Evolutionary conservation across 2,113 vertebrate genomes (phyloP), one percentile per base, ranked within the genome.

Genomic region (Galemys pyrenaicus): DNA sequence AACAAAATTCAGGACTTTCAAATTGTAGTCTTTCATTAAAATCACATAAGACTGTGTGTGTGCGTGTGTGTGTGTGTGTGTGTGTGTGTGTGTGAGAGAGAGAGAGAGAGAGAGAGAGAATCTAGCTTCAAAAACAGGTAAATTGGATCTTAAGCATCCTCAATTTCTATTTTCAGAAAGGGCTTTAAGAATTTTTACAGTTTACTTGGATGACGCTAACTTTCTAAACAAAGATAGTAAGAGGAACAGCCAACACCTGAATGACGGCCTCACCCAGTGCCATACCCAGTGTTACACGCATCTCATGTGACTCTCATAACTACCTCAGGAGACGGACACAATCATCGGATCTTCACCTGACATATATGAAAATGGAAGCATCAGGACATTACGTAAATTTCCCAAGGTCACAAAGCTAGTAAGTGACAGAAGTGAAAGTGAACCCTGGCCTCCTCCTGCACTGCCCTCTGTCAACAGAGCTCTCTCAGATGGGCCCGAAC

Each of bases 281-380:
- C 67, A 87, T 39, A 16, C 65, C 46, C 22, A 88, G 32, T 44
- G 15, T 24, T 77, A 46, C n/a, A 84, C 64, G 24, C 19, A 85
- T 87, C 73, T 94, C 58, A 83, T 92, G 92, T 96, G 77, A 83
- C 82, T 26, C 19, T 94, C 78, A 92, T 65, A 85, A 80, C 49
- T 84, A 56, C 26, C 35, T 65, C 58, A 85, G 46, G 67, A 88
- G 62, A 41, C 73, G n/a, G 60, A 87, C 35, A 87, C 20, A 24
- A 89, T 93, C 73, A 89, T 93, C 82, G 92, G 79, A 62, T 83
- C 51, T 71, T 46, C 32, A 92, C 4, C 41, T 94, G 67, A 64
- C 41, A 85, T 73, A 75, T 44, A 73, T 80, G 51, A 82, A 95
- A 96, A 79, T 32, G 68, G 64, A 94, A 94, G 89, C 30, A 85